These are phyloP conservation scores for Sapayoa aenigma DNA, from an alignment of 2,113 vertebrate genomes.

Conservation along the genomic window DNA sequence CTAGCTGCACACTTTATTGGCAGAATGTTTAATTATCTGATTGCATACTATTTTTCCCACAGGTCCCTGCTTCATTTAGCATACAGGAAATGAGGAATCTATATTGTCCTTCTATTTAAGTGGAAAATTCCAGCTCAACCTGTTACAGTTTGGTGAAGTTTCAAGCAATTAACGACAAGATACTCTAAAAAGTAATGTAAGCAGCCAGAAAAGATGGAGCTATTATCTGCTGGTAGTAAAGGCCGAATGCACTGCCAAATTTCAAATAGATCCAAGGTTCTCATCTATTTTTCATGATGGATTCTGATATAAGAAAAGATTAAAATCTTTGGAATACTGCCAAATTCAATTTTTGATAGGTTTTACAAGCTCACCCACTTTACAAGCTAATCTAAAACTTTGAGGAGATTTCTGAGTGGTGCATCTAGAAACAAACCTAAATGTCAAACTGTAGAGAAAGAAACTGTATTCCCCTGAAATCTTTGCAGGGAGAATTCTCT, in stretches of 20 bases:
- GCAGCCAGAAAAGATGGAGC: background rate
- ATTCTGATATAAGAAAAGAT: background rate
- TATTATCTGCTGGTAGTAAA: background rate
- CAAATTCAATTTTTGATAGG: background rate
- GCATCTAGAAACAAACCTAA: background rate
- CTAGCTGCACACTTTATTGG: background rate
- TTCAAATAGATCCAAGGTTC: background rate
- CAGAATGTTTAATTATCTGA: background rate
- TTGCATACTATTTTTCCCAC: background rate
- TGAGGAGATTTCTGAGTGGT: background rate
- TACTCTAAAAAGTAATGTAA: background rate
- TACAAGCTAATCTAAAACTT: background rate
- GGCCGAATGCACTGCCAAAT: background rate
- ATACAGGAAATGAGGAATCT: constrained; percentile 7
- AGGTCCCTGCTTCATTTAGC: background rate
- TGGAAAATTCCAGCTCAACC: background rate
- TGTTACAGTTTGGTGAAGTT: background rate
- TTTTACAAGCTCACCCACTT: constrained; percentile 1
- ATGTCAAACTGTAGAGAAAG: background rate
- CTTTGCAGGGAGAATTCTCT: background rate
- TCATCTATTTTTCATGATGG: background rate
- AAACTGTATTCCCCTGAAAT: background rate
- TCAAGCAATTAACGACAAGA: constrained; percentile 3
- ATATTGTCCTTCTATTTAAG: background rate
- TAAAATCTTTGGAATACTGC: background rate